These are phyloP conservation scores for Tringa solitaria DNA, from an alignment of 2,113 vertebrate genomes.

Conservation along the genomic window DNA sequence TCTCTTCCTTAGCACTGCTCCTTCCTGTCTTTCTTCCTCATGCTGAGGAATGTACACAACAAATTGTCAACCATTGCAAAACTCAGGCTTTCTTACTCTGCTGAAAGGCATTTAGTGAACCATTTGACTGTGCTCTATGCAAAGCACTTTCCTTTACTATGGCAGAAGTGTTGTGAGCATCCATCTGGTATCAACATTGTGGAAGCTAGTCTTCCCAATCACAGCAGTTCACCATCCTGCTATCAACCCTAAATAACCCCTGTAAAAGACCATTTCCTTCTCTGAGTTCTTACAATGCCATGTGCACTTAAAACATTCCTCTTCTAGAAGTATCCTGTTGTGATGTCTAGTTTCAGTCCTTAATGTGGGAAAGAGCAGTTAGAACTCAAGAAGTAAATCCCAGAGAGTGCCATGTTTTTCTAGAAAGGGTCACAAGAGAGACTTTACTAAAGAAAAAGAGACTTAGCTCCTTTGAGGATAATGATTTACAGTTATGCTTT, in stretches of 20 bases:
- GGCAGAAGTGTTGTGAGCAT: not conserved
- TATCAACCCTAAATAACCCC: not conserved
- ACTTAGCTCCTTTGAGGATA: not conserved
- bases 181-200: not conserved
- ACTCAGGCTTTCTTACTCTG: not conserved
- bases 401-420: not conserved
- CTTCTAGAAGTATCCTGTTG: not conserved
- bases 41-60: not conserved
- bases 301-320: not conserved
- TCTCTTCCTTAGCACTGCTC: not conserved
- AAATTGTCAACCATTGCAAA: not conserved
- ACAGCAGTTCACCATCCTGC: not conserved
- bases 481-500: not conserved
- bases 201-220: not conserved
- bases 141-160: not conserved
- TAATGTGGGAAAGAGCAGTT: not conserved
- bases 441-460: not conserved
- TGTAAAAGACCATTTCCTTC: not conserved
- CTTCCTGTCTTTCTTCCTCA: not conserved
- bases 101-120: not conserved
- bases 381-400: not conserved
- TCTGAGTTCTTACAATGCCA: not conserved
- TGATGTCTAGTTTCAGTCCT: not conserved
- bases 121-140: not conserved
- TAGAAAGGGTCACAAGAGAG: not conserved